These are phyloP conservation scores for Setophaga coronata DNA, from an alignment of 2,113 vertebrate species.

Conservation along the genomic window DNA sequence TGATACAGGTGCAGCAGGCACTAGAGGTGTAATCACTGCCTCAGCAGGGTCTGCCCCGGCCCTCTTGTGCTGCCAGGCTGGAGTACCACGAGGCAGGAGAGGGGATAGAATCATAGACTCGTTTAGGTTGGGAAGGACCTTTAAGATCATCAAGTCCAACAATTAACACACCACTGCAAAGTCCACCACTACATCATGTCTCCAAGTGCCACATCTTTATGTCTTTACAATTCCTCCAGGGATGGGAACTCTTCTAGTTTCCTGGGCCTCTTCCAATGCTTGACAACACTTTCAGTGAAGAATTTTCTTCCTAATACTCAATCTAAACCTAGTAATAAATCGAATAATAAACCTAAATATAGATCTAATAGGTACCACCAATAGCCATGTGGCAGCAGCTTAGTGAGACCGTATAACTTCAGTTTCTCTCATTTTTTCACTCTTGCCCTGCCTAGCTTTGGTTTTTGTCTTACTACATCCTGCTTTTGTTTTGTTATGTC, in stretches of 20 bases:
- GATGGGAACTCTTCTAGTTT: background rate
- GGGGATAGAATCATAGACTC: background rate
- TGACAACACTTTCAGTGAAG: background rate
- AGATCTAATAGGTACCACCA: background rate
- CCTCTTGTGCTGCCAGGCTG: background rate
- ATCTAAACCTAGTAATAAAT: background rate
- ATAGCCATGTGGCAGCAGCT: background rate
- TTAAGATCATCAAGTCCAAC: background rate
- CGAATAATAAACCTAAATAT: background rate
- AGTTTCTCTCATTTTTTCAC: background rate
- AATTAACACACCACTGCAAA: background rate
- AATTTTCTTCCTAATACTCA: background rate
- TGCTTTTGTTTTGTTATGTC: background rate
- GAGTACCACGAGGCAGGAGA: fast-evolving
- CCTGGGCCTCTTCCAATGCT: background rate
- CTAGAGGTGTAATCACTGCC: fast-evolving
- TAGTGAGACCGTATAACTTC: fast-evolving
- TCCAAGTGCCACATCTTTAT: background rate
- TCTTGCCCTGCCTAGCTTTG: background rate
- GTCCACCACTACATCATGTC: background rate
- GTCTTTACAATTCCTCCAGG: background rate
- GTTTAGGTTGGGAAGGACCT: background rate
- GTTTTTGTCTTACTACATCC: background rate
- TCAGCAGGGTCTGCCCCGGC: background rate
- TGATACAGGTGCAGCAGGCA: fast-evolving